Evolutionary conservation across 2,888 invertebrate genomes (phyloP), one percentile per base, ranked within the genome.

Genomic region (Drosophila koepferae): DNA sequence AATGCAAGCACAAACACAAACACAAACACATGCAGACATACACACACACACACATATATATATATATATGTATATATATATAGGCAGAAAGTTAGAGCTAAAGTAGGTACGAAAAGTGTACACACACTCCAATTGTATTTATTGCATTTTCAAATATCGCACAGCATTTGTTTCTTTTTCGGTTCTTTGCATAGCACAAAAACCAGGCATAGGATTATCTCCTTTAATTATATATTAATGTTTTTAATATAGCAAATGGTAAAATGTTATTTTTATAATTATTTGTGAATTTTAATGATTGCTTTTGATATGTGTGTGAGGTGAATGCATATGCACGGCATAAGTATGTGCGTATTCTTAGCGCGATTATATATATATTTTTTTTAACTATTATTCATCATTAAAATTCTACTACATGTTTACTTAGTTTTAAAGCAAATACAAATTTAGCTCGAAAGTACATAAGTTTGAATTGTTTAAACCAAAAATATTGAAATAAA

Each of bases 401-500:
- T 68, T 58, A 62, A 81, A 81, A 76, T 71, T 85, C 75, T 81
- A 81, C 72, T 79, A 86, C 76, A 86, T 84, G 84, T 86, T 86
- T 86, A 84, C 84, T 86, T 85, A 86, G 85, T 86, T 85, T 82
- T 86, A 76, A 81, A 66, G 70, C 65, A 74, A 75, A 75, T 41
- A 46, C 73, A 81, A 73, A 67, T 85, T 85, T 62, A 82, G 80
- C 82, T 81, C 80, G 78, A 81, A 79, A 61, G 74, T 85, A 81
- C 72, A 86, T 83, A 86, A 86, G 86, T 80, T 85, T 82, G 72
- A 86, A 86, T 86, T 86, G 85, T 85, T 86, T 86, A 86, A 80
- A 86, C 85, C 85, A 86, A 86, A 86, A 86, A 86, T 86, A 86
- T 86, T 75, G 72, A 86, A 85, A 86, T 86, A 82, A 86, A 86